Evolutionary conservation across 2,113 vertebrate species (phyloP).

Genomic region (Gymnorhina tibicen): DNA sequence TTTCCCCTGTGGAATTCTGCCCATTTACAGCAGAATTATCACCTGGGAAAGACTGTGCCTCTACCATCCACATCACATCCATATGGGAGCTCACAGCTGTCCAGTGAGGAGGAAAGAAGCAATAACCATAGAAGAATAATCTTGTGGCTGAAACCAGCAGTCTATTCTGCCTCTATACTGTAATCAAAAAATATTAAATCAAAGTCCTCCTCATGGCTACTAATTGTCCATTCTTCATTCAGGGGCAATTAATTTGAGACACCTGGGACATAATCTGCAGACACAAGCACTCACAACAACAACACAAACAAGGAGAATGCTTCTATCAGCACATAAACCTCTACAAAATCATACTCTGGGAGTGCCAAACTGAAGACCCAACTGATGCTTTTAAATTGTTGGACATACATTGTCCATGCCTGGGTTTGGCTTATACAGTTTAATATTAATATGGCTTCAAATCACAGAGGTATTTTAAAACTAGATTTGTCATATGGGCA

Average conservation of each 20-base stretch:
- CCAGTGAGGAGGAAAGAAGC: not conserved
- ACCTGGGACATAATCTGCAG: not conserved
- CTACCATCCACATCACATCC: not conserved
- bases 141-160: not conserved
- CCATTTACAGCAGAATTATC: not conserved
- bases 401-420: not conserved
- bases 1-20: not conserved
- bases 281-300: not conserved
- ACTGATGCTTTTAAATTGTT: not conserved
- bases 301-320: not conserved
- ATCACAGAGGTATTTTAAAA: not conserved
- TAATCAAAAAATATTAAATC: not conserved
- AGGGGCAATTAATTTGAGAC: not conserved
- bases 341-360: not conserved
- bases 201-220: not conserved
- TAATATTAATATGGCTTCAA: not conserved
- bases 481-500: fast-evolving
- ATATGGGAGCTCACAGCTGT: not conserved
- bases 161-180: not conserved
- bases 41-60: not conserved
- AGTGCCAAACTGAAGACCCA: fast-evolving
- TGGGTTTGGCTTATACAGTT: not conserved
- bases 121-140: not conserved
- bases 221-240: not conserved
- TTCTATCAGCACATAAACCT: not conserved